Evolutionary conservation across 2,888 invertebrate genomes (phyloP).

Genomic region (Troilus luridus): DNA sequence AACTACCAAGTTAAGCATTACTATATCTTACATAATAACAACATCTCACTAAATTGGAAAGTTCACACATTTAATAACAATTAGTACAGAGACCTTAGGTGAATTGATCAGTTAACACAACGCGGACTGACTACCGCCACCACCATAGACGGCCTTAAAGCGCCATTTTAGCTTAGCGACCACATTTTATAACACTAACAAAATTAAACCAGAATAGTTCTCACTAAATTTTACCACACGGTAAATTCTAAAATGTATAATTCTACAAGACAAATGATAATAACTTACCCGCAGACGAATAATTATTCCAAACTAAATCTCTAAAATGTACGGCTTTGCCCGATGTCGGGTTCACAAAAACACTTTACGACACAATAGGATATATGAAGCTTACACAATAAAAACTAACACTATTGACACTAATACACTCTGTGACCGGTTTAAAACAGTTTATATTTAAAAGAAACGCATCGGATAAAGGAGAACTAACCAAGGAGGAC

Average conservation of each 20-base stretch:
- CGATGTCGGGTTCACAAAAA: slow-evolving; percentile 42
- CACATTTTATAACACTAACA: slow-evolving; percentile 47
- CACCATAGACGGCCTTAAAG: slow-evolving; percentile 52
- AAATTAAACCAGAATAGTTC: background rate
- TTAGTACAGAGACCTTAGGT: background rate
- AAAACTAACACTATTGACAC: slow-evolving; percentile 1
- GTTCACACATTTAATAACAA: background rate
- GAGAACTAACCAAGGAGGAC: slow-evolving; percentile 15
- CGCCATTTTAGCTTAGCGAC: slow-evolving; percentile 56
- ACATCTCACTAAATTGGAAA: background rate
- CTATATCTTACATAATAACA: background rate
- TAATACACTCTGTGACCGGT: slow-evolving; percentile 33
- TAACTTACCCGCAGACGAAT: slow-evolving; percentile 30
- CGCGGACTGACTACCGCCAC: slow-evolving; percentile 52
- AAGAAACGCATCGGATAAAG: background rate
- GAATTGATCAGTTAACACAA: slow-evolving; percentile 50
- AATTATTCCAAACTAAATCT: slow-evolving; percentile 27
- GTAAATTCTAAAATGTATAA: slow-evolving; percentile 52
- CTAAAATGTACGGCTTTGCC: slow-evolving; percentile 26
- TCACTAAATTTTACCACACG: background rate
- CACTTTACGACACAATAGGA: slow-evolving; percentile 14
- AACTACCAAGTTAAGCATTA: background rate
- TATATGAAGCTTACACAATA: background rate
- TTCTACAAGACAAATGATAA: slow-evolving; percentile 4
- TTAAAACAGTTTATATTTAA: background rate